Evolutionary conservation across 1,140 invertebrate species (phyloP), one percentile per base, ranked within the genome.

Genomic region (Mizuhopecten yessoensis): DNA sequence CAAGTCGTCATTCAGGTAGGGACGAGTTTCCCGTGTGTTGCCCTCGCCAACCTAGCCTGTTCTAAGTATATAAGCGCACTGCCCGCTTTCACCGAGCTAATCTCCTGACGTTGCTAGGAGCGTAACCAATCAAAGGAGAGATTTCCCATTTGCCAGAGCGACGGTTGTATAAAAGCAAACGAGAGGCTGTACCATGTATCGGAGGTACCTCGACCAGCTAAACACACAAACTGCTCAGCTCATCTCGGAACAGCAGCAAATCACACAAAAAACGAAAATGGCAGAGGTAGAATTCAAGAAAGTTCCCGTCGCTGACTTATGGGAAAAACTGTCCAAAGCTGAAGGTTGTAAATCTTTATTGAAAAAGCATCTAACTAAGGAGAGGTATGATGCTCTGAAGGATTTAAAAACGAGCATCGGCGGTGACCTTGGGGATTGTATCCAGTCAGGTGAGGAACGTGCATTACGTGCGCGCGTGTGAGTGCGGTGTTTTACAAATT

Each of bases 401-500:
- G 91, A 94, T 90, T 91, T 90, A 86, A 94, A 94, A 89, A 95
- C 95, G 15, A 88, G 87, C 20, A 93, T 94, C 75, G 94, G 94
- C 57, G 95, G 95, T 75, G 94, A 93, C n/a, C 87, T 96, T 23
- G 91, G 87, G 13, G 92, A 95, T 45, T 95, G 95, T 87, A 95
- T 96, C 29, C 91, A 90, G 34, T 95, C 95, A 91, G 95, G 95
- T 95, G 90, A 93, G 93, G 39, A 5, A 39, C 86, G 57, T 88
- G 33, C 5, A 39, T 34, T 17, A 7, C 34, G 23, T 23, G 3
- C 15, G 86, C 33, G 89, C 11, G 45, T 45, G 86, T 86, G 75
- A 17, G 33, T 0, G 7, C 23, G n/a, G 57, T 17, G 23, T 75
- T 75, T 75, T 29, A 75, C 57, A 75, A 75, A 75, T 75, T 75